Percentiles rank a stretch among this genome's conserved stretches.
These are phyloP conservation scores for Corythornis vintsioides DNA, from an alignment of 2,113 vertebrate species.

Conservation along the genomic window DNA sequence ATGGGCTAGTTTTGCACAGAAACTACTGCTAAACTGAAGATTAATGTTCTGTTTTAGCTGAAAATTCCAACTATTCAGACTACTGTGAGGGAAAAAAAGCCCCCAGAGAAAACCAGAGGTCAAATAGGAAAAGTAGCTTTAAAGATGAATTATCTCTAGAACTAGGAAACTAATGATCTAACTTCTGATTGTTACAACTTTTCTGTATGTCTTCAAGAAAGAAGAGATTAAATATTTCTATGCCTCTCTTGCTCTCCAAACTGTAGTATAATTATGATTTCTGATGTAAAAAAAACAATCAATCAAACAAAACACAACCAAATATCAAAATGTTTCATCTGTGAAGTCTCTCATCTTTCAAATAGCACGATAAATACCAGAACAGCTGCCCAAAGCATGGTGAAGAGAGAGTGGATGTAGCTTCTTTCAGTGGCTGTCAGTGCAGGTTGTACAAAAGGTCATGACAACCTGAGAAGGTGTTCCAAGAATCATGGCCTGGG, in stretches of 20 bases:
- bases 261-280: background rate
- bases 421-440: background rate
- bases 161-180: background rate
- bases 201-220: background rate
- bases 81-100: background rate
- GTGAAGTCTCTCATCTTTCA: background rate
- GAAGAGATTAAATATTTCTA: background rate
- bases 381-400: background rate
- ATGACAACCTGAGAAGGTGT: slow-evolving; percentile 21
- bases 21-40: background rate
- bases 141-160: background rate
- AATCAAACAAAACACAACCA: background rate
- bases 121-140: background rate
- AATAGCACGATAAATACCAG: background rate
- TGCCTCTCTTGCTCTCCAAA: background rate
- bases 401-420: slow-evolving; percentile 18
- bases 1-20: background rate
- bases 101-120: background rate
- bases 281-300: background rate
- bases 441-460: slow-evolving; percentile 4
- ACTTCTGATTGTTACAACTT: background rate
- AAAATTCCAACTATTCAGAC: background rate
- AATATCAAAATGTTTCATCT: background rate
- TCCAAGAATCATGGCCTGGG: slow-evolving; percentile 25
- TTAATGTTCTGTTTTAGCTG: background rate